These are phyloP conservation scores for Microctenopoma lineatum DNA, from an alignment of 2,797 vertebrate genomes.

Conservation along the genomic window DNA sequence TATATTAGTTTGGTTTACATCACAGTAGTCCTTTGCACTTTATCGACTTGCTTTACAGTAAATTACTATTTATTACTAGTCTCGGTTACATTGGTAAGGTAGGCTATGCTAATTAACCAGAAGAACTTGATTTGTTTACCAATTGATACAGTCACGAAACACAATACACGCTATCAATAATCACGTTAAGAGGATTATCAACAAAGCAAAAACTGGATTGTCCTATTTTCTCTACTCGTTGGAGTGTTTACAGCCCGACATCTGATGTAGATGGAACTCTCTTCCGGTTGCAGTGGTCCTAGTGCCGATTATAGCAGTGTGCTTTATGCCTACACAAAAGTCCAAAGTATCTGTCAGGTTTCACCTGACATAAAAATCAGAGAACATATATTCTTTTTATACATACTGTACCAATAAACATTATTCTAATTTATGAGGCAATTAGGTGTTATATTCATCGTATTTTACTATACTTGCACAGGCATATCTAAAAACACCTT, in stretches of 20 bases:
- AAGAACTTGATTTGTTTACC: background rate
- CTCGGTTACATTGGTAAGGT: too few relatives aligned
- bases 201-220: background rate
- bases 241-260: background rate
- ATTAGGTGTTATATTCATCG: accelerated
- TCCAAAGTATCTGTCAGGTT: accelerated
- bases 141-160: background rate
- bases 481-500: slow-evolving; percentile 63
- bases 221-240: background rate
- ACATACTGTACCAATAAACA: too few relatives aligned
- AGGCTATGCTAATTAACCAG: background rate
- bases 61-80: too few relatives aligned
- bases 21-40: too few relatives aligned
- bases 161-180: background rate
- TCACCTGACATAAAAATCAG: accelerated
- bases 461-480: slow-evolving; percentile 15
- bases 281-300: slow-evolving; percentile 60
- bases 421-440: accelerated
- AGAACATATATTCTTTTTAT: accelerated
- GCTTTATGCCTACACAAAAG: slow-evolving; percentile 45
- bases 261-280: slow-evolving; percentile 11
- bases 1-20: too few relatives aligned
- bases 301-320: background rate
- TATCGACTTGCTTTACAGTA: too few relatives aligned
- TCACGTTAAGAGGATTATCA: background rate